Evolutionary conservation across 1,140 invertebrate genomes (phyloP).

Genomic region (Trichoplusia ni): DNA sequence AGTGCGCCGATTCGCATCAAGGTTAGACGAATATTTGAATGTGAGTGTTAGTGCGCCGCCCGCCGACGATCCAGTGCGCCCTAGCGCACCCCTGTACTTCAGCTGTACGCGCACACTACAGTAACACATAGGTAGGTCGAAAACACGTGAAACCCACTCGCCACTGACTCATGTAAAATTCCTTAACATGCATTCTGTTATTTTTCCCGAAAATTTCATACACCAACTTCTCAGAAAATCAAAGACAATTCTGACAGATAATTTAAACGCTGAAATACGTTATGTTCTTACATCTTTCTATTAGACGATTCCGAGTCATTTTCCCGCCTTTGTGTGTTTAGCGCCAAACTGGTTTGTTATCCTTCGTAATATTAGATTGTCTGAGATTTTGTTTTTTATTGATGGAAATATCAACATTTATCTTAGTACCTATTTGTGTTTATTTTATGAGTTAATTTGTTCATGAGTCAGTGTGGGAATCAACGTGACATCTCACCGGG

Average conservation of each 20-base stretch:
- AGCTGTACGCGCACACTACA: slow-evolving; percentile 66
- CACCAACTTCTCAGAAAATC: background rate
- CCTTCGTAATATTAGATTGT: slow-evolving; percentile 13
- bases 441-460: background rate
- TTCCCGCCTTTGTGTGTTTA: slow-evolving; percentile 29
- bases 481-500: slow-evolving; percentile 5
- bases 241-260: background rate
- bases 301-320: slow-evolving; percentile 2
- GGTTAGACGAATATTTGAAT: slow-evolving; percentile 78
- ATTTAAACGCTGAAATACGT: slow-evolving; percentile 1
- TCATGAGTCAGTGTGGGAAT: background rate
- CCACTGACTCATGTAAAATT: slow-evolving; percentile 63
- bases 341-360: slow-evolving; percentile 16
- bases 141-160: slow-evolving; percentile 56
- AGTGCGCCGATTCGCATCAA: slow-evolving; percentile 80
- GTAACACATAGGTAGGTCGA: slow-evolving; percentile 66
- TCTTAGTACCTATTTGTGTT: slow-evolving; percentile 6
- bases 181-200: slow-evolving; percentile 21
- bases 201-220: background rate
- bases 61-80: slow-evolving; percentile 59
- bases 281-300: background rate
- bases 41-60: slow-evolving; percentile 75
- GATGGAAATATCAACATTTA: background rate
- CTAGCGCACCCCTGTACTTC: slow-evolving; percentile 61
- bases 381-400: slow-evolving; percentile 2